Evolutionary conservation across 2,113 vertebrate species (phyloP).

Genomic region (Microcebus lehilahytsara): DNA sequence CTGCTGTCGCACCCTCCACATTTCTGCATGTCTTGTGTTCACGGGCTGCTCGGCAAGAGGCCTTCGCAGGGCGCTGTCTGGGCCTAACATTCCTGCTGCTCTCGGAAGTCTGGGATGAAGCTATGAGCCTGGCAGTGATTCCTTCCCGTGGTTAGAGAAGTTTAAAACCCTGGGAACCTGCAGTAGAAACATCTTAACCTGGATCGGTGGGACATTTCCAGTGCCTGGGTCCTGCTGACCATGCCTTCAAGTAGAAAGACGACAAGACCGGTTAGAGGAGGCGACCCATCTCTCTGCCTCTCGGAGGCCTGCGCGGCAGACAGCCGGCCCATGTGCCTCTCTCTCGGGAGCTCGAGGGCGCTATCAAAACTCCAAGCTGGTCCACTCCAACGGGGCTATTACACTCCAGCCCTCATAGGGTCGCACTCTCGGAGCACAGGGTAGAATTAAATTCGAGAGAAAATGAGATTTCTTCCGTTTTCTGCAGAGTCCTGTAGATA

Average conservation of each 20-base stretch:
- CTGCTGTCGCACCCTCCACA: not conserved
- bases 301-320: not conserved
- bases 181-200: not conserved
- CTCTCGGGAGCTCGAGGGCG: not conserved
- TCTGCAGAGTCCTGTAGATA: slow-evolving; percentile 57
- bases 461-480: slow-evolving; percentile 65
- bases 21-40: not conserved
- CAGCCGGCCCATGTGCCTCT: not conserved
- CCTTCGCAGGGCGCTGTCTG: not conserved
- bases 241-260: not conserved
- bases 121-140: not conserved
- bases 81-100: not conserved
- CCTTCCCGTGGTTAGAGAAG: not conserved
- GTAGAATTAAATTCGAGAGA: slow-evolving; percentile 68
- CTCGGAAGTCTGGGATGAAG: not conserved
- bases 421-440: not conserved
- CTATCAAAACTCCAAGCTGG: slow-evolving; percentile 64
- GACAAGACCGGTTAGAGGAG: not conserved
- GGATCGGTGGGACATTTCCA: not conserved
- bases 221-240: not conserved
- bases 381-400: slow-evolving; percentile 54
- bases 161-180: not conserved
- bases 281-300: not conserved
- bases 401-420: slow-evolving; percentile 53
- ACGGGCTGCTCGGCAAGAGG: not conserved